Conservation (phyloP, 2,113 vertebrate species). For the Rhinolophus sinicus region DNA sequence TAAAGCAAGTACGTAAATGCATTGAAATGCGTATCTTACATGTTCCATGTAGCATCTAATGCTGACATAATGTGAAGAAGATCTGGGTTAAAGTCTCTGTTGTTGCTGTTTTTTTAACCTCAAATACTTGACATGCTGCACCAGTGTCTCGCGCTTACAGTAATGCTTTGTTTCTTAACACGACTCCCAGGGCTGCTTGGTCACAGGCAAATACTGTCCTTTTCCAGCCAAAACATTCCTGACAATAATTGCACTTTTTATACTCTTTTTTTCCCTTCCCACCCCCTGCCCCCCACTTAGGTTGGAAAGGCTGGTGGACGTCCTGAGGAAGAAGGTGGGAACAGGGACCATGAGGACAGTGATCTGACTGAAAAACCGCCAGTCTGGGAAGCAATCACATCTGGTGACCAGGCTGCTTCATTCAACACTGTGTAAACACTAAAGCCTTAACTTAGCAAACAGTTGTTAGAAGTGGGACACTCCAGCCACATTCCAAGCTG, state of each 20-base stretch:
- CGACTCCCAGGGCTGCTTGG: slow-evolving; percentile 83
- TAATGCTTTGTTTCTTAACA: slow-evolving; percentile 83
- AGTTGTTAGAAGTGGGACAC: slow-evolving; percentile 94
- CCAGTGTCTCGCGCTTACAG: slow-evolving; percentile 80
- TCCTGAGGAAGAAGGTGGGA: slow-evolving; percentile 97
- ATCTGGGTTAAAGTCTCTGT: slow-evolving; percentile 80
- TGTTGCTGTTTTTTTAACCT: slow-evolving; percentile 55
- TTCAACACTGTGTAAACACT: slow-evolving; percentile 94
- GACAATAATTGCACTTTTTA: slow-evolving; percentile 80
- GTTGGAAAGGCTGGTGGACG: slow-evolving; percentile 97
- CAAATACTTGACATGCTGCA: slow-evolving; percentile 80
- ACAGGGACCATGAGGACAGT: slow-evolving; percentile 93
- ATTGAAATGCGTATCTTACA: slow-evolving; percentile 38
- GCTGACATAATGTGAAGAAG: slow-evolving; percentile 63
- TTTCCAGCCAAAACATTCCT: slow-evolving; percentile 85
- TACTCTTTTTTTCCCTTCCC: slow-evolving; percentile 67
- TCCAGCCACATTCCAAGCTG: slow-evolving; percentile 91
- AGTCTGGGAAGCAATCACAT: slow-evolving; percentile 91
- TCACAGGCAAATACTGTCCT: slow-evolving; percentile 85
- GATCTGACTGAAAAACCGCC: slow-evolving; percentile 90
- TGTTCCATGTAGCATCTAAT: slow-evolving; percentile 41
- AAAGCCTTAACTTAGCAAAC: slow-evolving; percentile 94
- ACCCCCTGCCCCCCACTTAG: slow-evolving; percentile 83
- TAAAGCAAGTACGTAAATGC: neutral
- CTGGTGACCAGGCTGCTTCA: slow-evolving; percentile 94